Base-by-base conservation (phyloP, 2,797 vertebrate species). In the Balearica regulorum region DNA sequence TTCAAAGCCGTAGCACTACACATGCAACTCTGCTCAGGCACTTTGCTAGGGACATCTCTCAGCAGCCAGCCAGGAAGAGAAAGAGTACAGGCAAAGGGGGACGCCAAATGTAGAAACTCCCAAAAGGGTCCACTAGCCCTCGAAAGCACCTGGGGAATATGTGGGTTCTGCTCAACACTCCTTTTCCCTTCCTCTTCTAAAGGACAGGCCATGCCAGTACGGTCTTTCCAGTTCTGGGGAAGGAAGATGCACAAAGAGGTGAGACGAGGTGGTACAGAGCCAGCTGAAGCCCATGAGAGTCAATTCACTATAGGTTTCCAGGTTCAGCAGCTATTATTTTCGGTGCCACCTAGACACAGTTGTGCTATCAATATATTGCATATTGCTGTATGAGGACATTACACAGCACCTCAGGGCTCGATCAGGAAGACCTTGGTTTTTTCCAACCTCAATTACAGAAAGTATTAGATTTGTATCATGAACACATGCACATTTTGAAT, bases 361-460 rank as follows among this genome's bases (percentile, higher is more conserved):
- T 57, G 41, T 37, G 35, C 17, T 60, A 73, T 9, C 57, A 88
- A 22, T 28, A 64, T 18, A 25, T 5, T 81, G 62, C 24, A 26
- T 58, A 62, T 44, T 87, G 48, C 55, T 89, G n/a, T 70, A 26
- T 11, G 25, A 94, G 41, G 44, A 90, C 12, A 12, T 31, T 21
- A 57, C 35, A 75, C 26, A 87, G 54, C n/a, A 90, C 22, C 68
- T 84, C 29, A 49, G 71, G 33, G 48, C 65, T 94, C 1, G 0
- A 85, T n/a, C 61, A 77, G 61, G 39, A 78, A 89, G 71, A 90
- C 39, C 83, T 89, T 77, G 71, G 68, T 87, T 95, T 43, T 89
- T 87, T 89, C 26, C 64, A 85, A 6, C 37, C 24, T 64, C 3
- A 10, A 29, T 83, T 85, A 93, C 43, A 86, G 69, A 78, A 85